These are phyloP conservation scores for Leguminivora glycinivorella DNA, from an alignment of 1,140 invertebrate species.

Conservation along the genomic window DNA sequence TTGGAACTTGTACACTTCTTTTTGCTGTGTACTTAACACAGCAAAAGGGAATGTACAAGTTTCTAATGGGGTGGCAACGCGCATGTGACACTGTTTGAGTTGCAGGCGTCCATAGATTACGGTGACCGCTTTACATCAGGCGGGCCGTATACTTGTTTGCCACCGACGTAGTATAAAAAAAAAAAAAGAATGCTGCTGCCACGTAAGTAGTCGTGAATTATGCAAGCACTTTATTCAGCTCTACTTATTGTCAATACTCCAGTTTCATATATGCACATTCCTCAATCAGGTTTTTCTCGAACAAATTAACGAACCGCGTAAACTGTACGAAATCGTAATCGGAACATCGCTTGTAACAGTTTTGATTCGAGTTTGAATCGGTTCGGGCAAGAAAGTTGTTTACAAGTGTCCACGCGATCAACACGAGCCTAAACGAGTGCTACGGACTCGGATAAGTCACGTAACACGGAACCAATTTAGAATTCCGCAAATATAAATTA, in stretches of 20 bases:
- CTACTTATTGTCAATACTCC: neutral
- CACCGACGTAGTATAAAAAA: too few species aligned
- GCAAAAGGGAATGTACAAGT: too few species aligned
- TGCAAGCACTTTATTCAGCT: neutral
- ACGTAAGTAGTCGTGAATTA: neutral
- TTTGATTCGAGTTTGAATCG: constrained; percentile 20
- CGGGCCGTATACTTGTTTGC: too few species aligned
- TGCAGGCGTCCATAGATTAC: too few species aligned
- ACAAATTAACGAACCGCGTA: neutral
- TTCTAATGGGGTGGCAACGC: too few species aligned
- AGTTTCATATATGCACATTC: neutral
- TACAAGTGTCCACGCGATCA: constrained; percentile 19
- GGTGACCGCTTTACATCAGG: too few species aligned
- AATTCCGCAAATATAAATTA: neutral
- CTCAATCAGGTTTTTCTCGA: neutral
- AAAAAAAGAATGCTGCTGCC: too few species aligned
- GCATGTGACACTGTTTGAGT: too few species aligned
- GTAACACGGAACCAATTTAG: constrained; percentile 1
- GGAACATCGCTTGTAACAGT: constrained; percentile 21
- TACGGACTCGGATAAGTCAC: constrained; percentile 12
- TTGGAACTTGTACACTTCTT: too few species aligned
- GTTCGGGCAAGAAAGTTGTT: constrained; percentile 25
- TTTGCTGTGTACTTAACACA: too few species aligned
- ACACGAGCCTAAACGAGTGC: neutral
- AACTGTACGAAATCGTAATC: constrained; percentile 9